These are phyloP conservation scores for Cenopis cana DNA, from an alignment of 2,888 invertebrate species.

Conservation along the genomic window DNA sequence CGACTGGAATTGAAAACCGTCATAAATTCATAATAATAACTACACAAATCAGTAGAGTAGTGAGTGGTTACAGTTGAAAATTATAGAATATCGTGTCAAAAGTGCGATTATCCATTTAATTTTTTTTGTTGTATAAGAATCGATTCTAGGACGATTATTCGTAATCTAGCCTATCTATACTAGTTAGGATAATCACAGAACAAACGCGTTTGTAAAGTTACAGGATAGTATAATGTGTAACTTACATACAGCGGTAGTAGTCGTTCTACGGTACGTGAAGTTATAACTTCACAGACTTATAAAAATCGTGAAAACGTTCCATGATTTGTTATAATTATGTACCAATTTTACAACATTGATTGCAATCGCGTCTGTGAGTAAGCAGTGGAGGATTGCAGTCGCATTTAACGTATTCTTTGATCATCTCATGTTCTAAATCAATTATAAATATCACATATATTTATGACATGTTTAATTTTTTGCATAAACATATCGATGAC, in stretches of 20 bases:
- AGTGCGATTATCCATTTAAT: no score
- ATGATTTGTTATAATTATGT: background rate
- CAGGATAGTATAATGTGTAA: no score
- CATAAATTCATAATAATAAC: background rate
- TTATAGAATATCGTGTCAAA: background rate
- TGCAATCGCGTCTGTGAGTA: conserved; percentile 4
- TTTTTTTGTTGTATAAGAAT: background rate
- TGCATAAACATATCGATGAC: no score
- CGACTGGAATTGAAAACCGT: background rate
- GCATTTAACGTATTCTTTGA: background rate
- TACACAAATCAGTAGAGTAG: background rate
- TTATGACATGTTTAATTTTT: background rate
- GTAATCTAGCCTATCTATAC: background rate
- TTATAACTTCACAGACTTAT: no score
- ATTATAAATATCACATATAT: conserved; percentile 9
- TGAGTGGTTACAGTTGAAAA: background rate
- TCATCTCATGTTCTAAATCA: conserved; percentile 1
- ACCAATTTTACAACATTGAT: conserved; percentile 6
- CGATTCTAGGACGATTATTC: background rate
- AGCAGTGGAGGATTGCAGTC: conserved; percentile 6
- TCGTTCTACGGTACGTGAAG: no score
- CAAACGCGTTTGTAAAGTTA: no score
- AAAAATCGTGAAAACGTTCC: background rate
- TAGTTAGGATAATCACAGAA: no score
- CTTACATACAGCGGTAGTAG: no score